Evolutionary conservation across 2,888 invertebrate genomes (phyloP).

Genomic region (Parapristionchus giblindavisi): DNA sequence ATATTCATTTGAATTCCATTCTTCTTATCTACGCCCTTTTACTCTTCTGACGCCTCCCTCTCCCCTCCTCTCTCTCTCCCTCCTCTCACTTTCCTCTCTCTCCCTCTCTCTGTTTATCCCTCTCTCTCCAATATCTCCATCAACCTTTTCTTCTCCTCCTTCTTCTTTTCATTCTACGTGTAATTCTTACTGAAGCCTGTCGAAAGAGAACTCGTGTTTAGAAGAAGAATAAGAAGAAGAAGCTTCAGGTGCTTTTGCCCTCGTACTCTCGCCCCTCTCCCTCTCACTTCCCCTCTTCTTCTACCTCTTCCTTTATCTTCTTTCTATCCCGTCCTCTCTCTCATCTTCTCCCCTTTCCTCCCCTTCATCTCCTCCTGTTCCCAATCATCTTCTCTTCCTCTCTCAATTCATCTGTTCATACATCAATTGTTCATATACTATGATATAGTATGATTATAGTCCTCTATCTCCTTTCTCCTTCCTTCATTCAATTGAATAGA

Average conservation of each 20-base stretch:
- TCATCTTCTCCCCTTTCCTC: background rate
- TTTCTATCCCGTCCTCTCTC: background rate
- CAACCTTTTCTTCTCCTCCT: background rate
- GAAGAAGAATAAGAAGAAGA: too few relatives aligned
- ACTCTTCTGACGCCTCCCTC: constrained; percentile 10
- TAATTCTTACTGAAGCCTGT: background rate
- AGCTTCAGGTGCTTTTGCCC: too few relatives aligned
- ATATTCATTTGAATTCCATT: background rate
- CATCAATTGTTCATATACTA: background rate
- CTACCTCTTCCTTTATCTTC: background rate
- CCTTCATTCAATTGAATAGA: too few relatives aligned
- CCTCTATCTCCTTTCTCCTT: too few relatives aligned
- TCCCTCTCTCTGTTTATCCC: background rate
- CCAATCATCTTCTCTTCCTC: background rate
- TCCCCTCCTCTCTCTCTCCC: background rate
- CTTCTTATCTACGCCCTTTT: too few relatives aligned
- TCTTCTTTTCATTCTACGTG: constrained; percentile 5
- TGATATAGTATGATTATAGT: background rate
- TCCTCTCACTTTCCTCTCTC: background rate
- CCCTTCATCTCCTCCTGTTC: background rate
- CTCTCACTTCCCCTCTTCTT: background rate
- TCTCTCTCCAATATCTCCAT: background rate
- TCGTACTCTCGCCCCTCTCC: constrained; percentile 2
- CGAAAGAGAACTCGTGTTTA: too few relatives aligned
- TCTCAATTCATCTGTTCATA: too few relatives aligned